Base-by-base conservation (phyloP, 2,113 vertebrate genomes). In the Sinocyclocheilus anophthalmus region DNA sequence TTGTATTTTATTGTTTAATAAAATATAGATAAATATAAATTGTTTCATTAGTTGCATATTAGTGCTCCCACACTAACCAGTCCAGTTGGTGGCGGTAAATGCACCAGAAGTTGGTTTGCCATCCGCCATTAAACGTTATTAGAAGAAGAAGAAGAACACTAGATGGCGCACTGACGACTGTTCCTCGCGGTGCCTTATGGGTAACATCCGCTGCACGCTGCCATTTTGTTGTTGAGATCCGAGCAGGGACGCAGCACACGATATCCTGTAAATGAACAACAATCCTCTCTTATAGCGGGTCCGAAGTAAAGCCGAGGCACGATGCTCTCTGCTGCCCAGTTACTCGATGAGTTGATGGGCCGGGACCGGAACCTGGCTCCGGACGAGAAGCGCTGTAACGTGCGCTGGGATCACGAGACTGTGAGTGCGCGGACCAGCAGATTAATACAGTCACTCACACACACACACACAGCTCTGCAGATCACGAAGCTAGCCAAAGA, bases 261-360 rank as follows among this genome's bases (percentile, higher is more conserved):
- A 3, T 72, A 8, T 53, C 57, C 53, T 76, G 77, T 81, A 81
- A 79, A 87, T 87, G 76, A 79, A 14, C 5, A 30, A 59, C 3
- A 85, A 39, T n/a, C 14, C 2, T 22, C 1, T 30, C 16, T 22
- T 45, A 1, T 55, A 69, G 24, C 50, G 24, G 26, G 37, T 37
- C 20, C 75, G n/a, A 10, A 81, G 16, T 39, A 61, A 73, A 72
- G 26, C 30, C 81, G 85, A 73, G 79, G 88, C 92, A 96, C 89
- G 90, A 98, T 99, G 98, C 95, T 99, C 83, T 99, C 97, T 81
- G 97, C 97, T 80, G 98, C 97, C 83, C 98, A 99, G 88, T 92
- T 99, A 89, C 94, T 99, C 89, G 98, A 99, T 84, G 98, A 99
- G 95, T 94, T 99, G 69, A 99, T 99, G 98, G 98, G 98, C 94